These are phyloP conservation scores for Agonopterix subpropinquella DNA, from an alignment of 2,888 invertebrate genomes.

Conservation along the genomic window DNA sequence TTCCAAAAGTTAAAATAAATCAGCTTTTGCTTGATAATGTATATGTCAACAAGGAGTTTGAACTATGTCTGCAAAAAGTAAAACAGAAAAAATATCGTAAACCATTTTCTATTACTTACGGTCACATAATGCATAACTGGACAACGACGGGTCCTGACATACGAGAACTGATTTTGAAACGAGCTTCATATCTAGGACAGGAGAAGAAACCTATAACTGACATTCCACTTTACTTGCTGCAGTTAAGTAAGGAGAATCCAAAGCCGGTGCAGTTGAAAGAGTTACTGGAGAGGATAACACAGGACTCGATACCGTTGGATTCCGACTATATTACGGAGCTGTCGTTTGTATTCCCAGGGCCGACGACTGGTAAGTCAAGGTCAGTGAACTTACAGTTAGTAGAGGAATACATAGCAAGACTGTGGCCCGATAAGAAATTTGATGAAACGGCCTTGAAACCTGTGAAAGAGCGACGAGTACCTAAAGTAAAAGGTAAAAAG, in stretches of 20 bases:
- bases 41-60: conserved; percentile 17
- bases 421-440: conserved; percentile 35
- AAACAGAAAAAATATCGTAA: background rate
- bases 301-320: conserved; percentile 17
- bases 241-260: conserved; percentile 13
- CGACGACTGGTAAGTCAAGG: conserved; percentile 20
- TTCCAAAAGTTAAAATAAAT: conserved; percentile 25
- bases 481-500: too few species aligned
- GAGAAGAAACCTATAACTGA: conserved; percentile 17
- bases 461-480: too few species aligned
- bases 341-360: conserved; percentile 25
- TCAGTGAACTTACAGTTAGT: conserved; percentile 24
- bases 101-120: conserved; percentile 15
- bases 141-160: conserved; percentile 24
- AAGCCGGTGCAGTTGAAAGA: conserved; percentile 17
- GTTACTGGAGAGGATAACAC: conserved; percentile 8
- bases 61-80: background rate
- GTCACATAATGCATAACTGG: conserved; percentile 25
- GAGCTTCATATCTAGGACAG: conserved; percentile 29
- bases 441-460: too few species aligned
- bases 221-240: conserved; percentile 24
- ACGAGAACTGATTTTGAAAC: conserved; percentile 25
- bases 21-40: conserved; percentile 30
- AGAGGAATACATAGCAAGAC: conserved; percentile 32
- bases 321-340: conserved; percentile 30